Base-by-base conservation (phyloP, 2,797 vertebrate genomes). In the Hippocampus kuda region DNA sequence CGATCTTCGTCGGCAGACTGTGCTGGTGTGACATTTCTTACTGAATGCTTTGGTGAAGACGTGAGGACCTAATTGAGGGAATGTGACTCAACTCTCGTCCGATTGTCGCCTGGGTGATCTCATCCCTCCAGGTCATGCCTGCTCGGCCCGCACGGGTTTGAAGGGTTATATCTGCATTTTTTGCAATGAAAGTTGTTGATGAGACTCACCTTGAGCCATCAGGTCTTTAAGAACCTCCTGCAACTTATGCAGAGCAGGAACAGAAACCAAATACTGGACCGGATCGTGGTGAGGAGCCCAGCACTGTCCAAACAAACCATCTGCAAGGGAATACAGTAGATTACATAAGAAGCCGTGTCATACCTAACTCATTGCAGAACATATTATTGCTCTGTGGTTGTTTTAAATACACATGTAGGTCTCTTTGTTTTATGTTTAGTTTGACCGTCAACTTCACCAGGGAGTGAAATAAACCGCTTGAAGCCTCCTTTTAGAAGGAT, bases 101-200 rank as follows among this genome's bases (percentile, higher is more conserved):
- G 76, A 99, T 93, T 77, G 95, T 85, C 1, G 90, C 90, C 82
- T 98, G 97, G 1, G 96, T 97, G 77, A 94, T 75, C 76, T 93
- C 92, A 20, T 99, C 95, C 46, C 89, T 93, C 97, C 97, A 98
- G 0, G 93, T 96, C 72, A 97, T 85, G 75, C 96, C 96, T 98
- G 85, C 63, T 27, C 24, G 16, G 44, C 13, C 63, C 24, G 16
- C 63, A 48, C 7, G 27, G n/a, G 15, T 48, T 7, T 48, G 9
- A 65, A 49, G 27, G 24, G 24, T 6, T 15, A 48, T 49, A 10
- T 65, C 63, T 8, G 6, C 42, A 9, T 41, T n/a, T 42, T 1
- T 1, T 5, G 49, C 49, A 51, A 41, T 10, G 8, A 44, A 64
- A 3, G 12, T 7, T 65, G n/a, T 24, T 24, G 41, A 5, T 11